Base-by-base conservation (phyloP, 1,140 invertebrate genomes). In the Helicoverpa armigera region DNA sequence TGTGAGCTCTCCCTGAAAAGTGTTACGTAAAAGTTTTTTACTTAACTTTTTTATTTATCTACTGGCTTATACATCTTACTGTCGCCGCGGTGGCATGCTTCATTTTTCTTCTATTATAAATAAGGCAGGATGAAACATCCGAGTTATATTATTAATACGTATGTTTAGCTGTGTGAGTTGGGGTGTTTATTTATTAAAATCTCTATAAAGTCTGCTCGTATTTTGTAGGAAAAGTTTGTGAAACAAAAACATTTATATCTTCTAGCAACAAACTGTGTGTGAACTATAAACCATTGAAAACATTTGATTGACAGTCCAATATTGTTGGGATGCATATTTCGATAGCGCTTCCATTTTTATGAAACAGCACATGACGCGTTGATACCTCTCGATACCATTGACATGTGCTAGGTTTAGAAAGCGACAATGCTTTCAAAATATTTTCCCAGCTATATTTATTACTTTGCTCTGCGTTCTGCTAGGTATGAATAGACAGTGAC, bases 311-410 rank as follows among this genome's bases (percentile, higher is more conserved):
- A 75, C 73, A 75, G 56, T 50, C 43, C 73, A 75, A 63, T 75
- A 63, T 75, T 75, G 73, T 75, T 31, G 29, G 73, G 43, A 75
- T 75, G 73, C 58, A 75, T 60, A 75, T 75, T 63, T 60, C 53
- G 51, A 10, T 35, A 18, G 29, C 53, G 29, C 12, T 73, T 54
- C 67, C 67, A 70, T 70, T 51, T 65, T 70, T 54, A 53, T 70
- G 67, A 70, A 70, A 65, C 23, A 31, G 11, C 23, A 53, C 50
- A 31, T 29, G 67, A 70, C 12, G 50, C 50, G 67, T 70, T 70
- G 67, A 70, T 70, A 53, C 67, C 50, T 18, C 50, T 70, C 16
- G 67, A 54, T 18, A 31, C 67, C 48, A 53, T 70, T 70, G 48
- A 70, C 35, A 31, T 70, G 67, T 29, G n/a, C 18, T 29, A 16